A percentile compares a stretch with the other conserved stretches of the same genome.
These are phyloP conservation scores for Aporophyla nigra DNA, from an alignment of 2,888 invertebrate species.

Conservation along the genomic window DNA sequence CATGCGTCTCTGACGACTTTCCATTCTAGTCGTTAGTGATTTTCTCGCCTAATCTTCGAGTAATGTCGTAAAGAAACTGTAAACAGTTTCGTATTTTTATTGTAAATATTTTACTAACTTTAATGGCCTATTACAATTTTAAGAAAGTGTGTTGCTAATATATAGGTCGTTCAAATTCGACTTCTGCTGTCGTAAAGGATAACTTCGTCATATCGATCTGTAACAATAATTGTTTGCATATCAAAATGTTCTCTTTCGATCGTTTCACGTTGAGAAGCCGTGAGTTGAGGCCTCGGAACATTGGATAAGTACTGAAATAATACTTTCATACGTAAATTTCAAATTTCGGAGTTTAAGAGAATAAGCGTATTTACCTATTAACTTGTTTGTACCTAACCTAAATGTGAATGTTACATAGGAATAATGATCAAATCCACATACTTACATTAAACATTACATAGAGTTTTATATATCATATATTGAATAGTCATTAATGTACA, in stretches of 20 bases:
- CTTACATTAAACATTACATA: slow-evolving; percentile 68
- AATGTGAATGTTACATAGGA: slow-evolving; percentile 80
- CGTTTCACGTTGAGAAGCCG: slow-evolving; percentile 45
- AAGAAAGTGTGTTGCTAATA: slow-evolving; percentile 86
- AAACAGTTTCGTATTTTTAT: slow-evolving; percentile 87
- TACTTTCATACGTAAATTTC: slow-evolving; percentile 75
- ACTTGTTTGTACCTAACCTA: slow-evolving; percentile 81
- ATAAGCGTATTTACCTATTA: slow-evolving; percentile 72
- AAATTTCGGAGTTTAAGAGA: slow-evolving; percentile 68
- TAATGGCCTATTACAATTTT: slow-evolving; percentile 88
- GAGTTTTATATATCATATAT: slow-evolving; percentile 77
- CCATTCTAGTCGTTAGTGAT: slow-evolving; percentile 86
- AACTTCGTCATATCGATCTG: slow-evolving; percentile 75
- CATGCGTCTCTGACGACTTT: slow-evolving; percentile 65
- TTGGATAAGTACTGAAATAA: slow-evolving; percentile 63
- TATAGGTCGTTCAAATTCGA: slow-evolving; percentile 84
- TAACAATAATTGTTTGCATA: slow-evolving; percentile 75
- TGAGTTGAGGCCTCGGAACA: slow-evolving; percentile 44
- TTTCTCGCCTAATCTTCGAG: slow-evolving; percentile 89
- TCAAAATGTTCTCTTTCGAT: slow-evolving; percentile 63
- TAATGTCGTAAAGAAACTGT: slow-evolving; percentile 86
- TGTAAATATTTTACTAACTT: slow-evolving; percentile 89
- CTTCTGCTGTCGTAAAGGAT: slow-evolving; percentile 75
- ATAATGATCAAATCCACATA: slow-evolving; percentile 67
- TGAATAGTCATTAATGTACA: slow-evolving; percentile 70